These are phyloP conservation scores for Omphaloscelis lunosa DNA, from an alignment of 2,888 invertebrate genomes.

Conservation along the genomic window DNA sequence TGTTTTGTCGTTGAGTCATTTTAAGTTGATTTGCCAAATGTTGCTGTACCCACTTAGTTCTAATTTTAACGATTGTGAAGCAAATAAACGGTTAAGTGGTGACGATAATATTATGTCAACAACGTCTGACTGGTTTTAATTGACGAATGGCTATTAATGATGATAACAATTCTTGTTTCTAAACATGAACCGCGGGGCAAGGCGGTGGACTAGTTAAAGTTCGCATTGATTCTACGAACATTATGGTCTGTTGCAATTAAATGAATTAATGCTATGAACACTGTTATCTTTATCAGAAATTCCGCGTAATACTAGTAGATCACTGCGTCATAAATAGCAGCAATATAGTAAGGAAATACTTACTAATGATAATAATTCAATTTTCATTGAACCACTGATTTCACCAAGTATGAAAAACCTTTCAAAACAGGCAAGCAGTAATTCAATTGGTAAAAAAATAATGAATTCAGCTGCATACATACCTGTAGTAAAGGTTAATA, in stretches of 20 bases:
- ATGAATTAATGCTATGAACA: conserved; percentile 18
- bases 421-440: neutral
- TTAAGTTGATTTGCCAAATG: conserved; percentile 44
- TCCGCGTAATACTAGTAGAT: conserved; percentile 20
- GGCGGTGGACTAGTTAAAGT: conserved; percentile 44
- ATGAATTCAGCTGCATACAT: neutral
- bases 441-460: neutral
- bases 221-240: conserved; percentile 24
- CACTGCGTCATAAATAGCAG: conserved; percentile 4
- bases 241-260: conserved; percentile 12
- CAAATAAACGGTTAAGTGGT: conserved; percentile 33
- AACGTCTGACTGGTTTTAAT: conserved; percentile 53
- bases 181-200: conserved; percentile 59
- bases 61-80: conserved; percentile 51
- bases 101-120: conserved; percentile 58
- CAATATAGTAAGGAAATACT: neutral
- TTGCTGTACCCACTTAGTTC: conserved; percentile 27
- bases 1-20: conserved; percentile 46
- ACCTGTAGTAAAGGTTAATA: conserved; percentile 39
- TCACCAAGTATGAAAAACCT: neutral
- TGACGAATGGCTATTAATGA: conserved; percentile 52
- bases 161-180: conserved; percentile 43
- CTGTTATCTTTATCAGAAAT: conserved; percentile 24
- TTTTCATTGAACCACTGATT: neutral
- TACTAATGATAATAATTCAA: neutral